Conservation (phyloP, 1,140 invertebrate species). For the Lordiphosa clarofinis region DNA sequence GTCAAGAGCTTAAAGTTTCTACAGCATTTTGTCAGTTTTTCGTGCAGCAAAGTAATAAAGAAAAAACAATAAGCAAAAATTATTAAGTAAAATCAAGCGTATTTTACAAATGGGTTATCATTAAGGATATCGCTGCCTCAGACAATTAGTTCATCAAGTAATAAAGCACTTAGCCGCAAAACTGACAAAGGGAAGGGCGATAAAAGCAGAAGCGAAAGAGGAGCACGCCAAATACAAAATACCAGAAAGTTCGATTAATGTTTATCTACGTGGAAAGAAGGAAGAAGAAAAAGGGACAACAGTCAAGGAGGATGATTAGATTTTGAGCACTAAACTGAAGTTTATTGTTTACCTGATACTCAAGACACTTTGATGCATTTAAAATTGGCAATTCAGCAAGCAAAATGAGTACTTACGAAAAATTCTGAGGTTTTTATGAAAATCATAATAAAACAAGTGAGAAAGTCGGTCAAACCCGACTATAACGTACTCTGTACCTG, state of each 20-base stretch:
- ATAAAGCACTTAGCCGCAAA: constrained; percentile 16
- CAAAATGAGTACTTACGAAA: too few relatives aligned
- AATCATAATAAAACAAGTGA: too few relatives aligned
- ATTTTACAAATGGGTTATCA: constrained; percentile 20
- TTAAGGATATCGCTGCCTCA: constrained; percentile 20
- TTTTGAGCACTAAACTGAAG: constrained; percentile 2
- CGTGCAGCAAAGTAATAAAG: not conserved
- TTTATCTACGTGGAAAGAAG: constrained; percentile 9
- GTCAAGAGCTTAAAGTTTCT: constrained; percentile 8
- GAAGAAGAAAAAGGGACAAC: constrained; percentile 6
- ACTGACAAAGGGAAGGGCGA: not conserved
- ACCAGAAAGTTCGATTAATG: constrained; percentile 21
- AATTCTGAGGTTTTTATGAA: too few relatives aligned
- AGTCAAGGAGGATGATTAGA: not conserved
- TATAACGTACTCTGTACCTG: too few relatives aligned
- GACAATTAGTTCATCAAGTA: constrained; percentile 23
- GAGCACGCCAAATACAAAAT: constrained; percentile 3
- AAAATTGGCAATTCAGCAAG: too few relatives aligned
- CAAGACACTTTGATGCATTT: too few relatives aligned
- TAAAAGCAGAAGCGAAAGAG: not conserved
- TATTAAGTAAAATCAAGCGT: constrained; percentile 12
- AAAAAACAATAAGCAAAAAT: not conserved
- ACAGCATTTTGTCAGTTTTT: not conserved
- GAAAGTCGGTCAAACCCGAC: too few relatives aligned
- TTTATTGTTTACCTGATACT: not conserved